Evolutionary conservation across 2,113 vertebrate genomes (phyloP), one percentile per base, ranked within the genome.

Genomic region (Bubalus kerabau): DNA sequence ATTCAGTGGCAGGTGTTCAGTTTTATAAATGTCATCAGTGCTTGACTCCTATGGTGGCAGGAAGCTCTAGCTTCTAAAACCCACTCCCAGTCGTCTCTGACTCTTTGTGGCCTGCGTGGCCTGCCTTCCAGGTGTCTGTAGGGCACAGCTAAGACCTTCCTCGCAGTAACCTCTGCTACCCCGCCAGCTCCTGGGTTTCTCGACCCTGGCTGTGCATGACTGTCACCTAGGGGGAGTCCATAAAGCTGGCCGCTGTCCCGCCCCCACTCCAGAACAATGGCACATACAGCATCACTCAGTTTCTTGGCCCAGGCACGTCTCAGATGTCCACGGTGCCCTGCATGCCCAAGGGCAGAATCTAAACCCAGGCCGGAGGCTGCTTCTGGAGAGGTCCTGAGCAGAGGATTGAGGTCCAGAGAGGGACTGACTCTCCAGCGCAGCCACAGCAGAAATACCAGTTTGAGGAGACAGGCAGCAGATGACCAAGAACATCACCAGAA

Each of bases 251-350:
- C 7, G 2, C 13, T 32, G 2, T 57, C 13, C 64, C 1, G 6
- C 3, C 6, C 16, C 26, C 0, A 19, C 17, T 64, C 16, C 36
- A 23, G 46, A 54, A 48, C 16, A 23, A 10, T 0, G 16, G 23
- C 19, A 48, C 23, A 0, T 11, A 5, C 0, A 24, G 28, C 78
- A 32, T 60, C n/a, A 11, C 21, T 36, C 48, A 0, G 82, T 56
- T 32, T n/a, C 54, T n/a, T 71, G 60, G 15, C 28, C 56, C 60
- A 15, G 54, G 60, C 24, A 2, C 1, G 6, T 21, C 50, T 54
- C 32, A 5, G 2, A 30, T 3, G 43, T n/a, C 46, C 17, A 5
- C 21, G 3, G 4, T 57, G 24, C 30, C n/a, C 50, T 71, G 14
- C 24, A 7, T 43, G 54, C 36, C 23, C 28, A 26, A 56, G 7